phyloP scores from a whole-genome alignment of 2,888 invertebrate species.

The Apamea sordens region DNA sequence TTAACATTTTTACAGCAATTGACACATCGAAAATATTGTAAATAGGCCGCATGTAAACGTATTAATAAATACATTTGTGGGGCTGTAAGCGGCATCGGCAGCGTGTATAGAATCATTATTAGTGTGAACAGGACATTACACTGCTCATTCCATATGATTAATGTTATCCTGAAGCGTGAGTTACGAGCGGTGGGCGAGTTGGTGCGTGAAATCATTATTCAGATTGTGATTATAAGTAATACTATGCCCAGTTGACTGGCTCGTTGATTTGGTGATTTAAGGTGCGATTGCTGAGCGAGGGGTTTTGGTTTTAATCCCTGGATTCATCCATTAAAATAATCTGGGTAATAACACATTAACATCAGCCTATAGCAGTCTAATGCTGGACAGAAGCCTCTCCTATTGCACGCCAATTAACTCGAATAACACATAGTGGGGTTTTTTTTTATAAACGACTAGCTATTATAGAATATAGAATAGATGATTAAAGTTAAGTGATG shows the following conservation, averaged over 20 bases:
- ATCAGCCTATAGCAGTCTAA: no score
- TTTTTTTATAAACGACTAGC: no score
- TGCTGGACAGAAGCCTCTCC: no score
- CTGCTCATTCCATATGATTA: conserved; percentile 68
- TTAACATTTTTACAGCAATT: background rate
- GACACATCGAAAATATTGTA: background rate
- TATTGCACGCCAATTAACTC: no score
- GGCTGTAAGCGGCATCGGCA: conserved; percentile 13
- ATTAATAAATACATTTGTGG: conserved; percentile 37
- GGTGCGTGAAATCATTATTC: conserved; percentile 8
- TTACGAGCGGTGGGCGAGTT: conserved; percentile 33
- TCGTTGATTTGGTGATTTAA: background rate
- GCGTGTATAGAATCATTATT: conserved; percentile 51
- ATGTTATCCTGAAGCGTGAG: conserved; percentile 50
- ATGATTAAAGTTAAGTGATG: no score
- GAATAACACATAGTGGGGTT: no score
- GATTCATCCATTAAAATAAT: background rate
- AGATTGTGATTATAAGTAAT: background rate
- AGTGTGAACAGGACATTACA: conserved; percentile 60
- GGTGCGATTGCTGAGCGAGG: no score
- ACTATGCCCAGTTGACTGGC: background rate
- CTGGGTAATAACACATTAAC: background rate
- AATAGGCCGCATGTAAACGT: conserved; percentile 9
- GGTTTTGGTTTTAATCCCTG: background rate
- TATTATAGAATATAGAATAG: no score